Base-by-base conservation (phyloP, 2,888 invertebrate species). In the Ephialtes manifestator region DNA sequence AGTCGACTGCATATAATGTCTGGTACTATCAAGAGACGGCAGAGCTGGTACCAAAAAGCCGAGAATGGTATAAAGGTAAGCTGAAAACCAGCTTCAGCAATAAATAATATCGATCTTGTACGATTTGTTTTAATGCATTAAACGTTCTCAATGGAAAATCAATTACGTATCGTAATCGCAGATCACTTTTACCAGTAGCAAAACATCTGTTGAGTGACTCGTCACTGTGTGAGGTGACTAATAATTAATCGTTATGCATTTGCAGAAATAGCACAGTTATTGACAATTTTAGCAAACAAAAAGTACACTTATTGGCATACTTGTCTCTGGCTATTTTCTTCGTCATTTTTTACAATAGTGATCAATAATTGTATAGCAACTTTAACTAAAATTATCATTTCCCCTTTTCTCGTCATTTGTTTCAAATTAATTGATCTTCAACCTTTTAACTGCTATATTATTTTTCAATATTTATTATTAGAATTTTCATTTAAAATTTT, bases 1-100 rank as follows among this genome's bases (percentile, higher is more conserved):
- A 55, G 18, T 46, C 48, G 46, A 53, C 10, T 39, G 10, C 39
- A 39, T 46, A 83, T 60, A 85, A 89, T 89, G 89, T 89, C 89
- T 18, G 79, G 83, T 31, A 78, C 86, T 39, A 89, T 90, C 11
- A 85, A 90, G 67, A 86, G 90, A 79, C 87, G 89, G 60, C 87
- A 87, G 77, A 90, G 89, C 75, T 90, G 90, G 90, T 90, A 90
- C 82, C 89, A 88, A 68, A 89, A 88, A 70, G 88, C 87, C 55
- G 90, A 90, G 83, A 88, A 76, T 15, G 84, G 89, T 18, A 88
- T 87, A 78, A 88, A 89, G 88, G 89, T 89, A 87, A 78, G 80
- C 63, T 71, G 28, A 77, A 2, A 39, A 46, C 53, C 31, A 46
- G 20, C 68, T 46, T 15, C 28, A 13, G 13, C 24, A 31, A 53